Evolutionary conservation across 2,113 vertebrate species (phyloP), one percentile per base, ranked within the genome.

Genomic region (Suncus etruscus): DNA sequence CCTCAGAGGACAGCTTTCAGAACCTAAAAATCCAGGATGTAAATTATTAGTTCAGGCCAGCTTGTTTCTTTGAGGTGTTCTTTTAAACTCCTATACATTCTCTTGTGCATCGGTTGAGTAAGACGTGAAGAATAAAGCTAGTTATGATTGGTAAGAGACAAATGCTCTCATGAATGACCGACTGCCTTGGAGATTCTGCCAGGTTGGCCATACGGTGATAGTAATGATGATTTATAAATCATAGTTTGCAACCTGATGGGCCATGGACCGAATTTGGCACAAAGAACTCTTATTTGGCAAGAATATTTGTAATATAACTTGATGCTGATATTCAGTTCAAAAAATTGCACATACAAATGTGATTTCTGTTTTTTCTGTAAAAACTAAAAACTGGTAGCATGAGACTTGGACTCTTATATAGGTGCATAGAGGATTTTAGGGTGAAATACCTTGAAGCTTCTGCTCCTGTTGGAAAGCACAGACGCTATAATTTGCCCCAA

Each of bases 221-320:
- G 18, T 87, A 91, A 69, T 80, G 95, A 87, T 91, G 90, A 94
- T 94, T 94, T 92, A 96, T 94, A 91, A 89, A 87, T 91, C 68
- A 92, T 61, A 94, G 91, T 31, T 79, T 82, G 50, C 86, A 91
- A 45, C 15, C 90, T 80, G 87, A 91, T 73, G 81, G 87, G 48
- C 79, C 66, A 45, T 25, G 75, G 85, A 48, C 80, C 87, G 72
- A 82, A 87, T 85, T 69, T 96, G 95, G 85, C 90, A 83, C 48
- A 24, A 0, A 87, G 2, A 1, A 50, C 88, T 87, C 78, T 90
- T 73, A 73, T 86, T 87, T 83, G 83, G 86, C 68, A 27, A 8
- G 2, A 16, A 29, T 66, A 47, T 70, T 27, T 92, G 32, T 84
- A 51, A 79, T 86, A 82, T 6, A 82, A 82, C 31, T 94, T 80